These are phyloP conservation scores for Clepsis dumicolana DNA, from an alignment of 2,888 invertebrate genomes.

Conservation along the genomic window DNA sequence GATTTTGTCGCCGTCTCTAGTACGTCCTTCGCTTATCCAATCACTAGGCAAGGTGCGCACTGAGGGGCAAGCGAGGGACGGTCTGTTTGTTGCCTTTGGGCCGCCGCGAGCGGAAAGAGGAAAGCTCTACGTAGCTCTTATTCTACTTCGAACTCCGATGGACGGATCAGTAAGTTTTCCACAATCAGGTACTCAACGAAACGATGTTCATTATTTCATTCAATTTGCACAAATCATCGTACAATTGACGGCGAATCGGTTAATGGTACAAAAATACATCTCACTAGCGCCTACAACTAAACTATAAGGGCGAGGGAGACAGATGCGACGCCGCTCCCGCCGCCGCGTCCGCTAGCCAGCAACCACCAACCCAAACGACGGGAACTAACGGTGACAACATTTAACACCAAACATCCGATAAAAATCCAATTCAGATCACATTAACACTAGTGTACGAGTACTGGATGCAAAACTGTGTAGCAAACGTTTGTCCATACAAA, in stretches of 20 bases:
- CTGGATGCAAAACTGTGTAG: constrained; percentile 82
- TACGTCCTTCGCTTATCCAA: too few species aligned
- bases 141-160: constrained; percentile 74
- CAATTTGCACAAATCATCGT: constrained; percentile 50
- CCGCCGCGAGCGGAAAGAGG: constrained; percentile 35
- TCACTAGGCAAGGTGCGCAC: too few species aligned
- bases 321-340: not conserved
- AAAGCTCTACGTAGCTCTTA: constrained; percentile 70
- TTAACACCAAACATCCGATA: constrained; percentile 73
- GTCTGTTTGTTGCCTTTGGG: not conserved
- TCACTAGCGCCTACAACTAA: constrained; percentile 75
- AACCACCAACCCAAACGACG: not conserved
- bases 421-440: constrained; percentile 55
- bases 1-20: too few species aligned
- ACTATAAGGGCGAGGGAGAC: constrained; percentile 55
- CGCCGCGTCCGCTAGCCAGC: constrained; percentile 23
- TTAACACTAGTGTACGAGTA: constrained; percentile 64
- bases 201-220: constrained; percentile 50
- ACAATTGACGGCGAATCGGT: constrained; percentile 72
- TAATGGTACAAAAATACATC: constrained; percentile 81
- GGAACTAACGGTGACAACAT: constrained; percentile 61
- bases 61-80: too few species aligned
- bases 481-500: constrained; percentile 75
- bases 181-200: constrained; percentile 76
- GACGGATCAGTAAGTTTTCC: constrained; percentile 74